Evolutionary conservation across 1,140 invertebrate genomes (phyloP).

Genomic region (Drosophila grimshawi): DNA sequence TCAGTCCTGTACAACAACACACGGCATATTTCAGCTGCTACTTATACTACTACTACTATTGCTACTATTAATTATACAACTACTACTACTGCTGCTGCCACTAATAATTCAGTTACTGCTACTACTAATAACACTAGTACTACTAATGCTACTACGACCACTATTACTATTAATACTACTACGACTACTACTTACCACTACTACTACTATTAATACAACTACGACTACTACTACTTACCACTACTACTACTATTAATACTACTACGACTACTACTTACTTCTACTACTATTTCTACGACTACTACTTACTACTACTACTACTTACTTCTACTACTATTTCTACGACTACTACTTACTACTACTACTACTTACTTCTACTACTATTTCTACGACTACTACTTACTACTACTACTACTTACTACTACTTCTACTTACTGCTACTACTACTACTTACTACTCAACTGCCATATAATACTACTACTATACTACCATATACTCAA

Average conservation of each 20-base stretch:
- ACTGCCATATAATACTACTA: conserved; percentile 21
- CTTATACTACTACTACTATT: not conserved
- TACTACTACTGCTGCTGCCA: no score
- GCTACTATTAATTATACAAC: no score
- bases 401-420: not conserved
- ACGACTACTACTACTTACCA: no score
- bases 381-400: no score
- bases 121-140: no score
- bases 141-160: not conserved
- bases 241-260: conserved; percentile 3
- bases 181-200: conserved; percentile 10
- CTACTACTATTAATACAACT: not conserved
- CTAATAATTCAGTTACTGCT: no score
- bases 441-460: not conserved
- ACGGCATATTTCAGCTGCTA: conserved; percentile 22
- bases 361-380: not conserved
- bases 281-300: no score
- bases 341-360: no score
- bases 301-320: not conserved
- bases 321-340: not conserved
- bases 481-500: conserved; percentile 23
- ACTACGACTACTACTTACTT: conserved; percentile 20
- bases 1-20: conserved; percentile 22
- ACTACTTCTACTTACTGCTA: no score
- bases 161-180: conserved; percentile 19